phyloP scores from a whole-genome alignment of 2,113 vertebrate genomes.

The Ibidorhyncha struthersii region DNA sequence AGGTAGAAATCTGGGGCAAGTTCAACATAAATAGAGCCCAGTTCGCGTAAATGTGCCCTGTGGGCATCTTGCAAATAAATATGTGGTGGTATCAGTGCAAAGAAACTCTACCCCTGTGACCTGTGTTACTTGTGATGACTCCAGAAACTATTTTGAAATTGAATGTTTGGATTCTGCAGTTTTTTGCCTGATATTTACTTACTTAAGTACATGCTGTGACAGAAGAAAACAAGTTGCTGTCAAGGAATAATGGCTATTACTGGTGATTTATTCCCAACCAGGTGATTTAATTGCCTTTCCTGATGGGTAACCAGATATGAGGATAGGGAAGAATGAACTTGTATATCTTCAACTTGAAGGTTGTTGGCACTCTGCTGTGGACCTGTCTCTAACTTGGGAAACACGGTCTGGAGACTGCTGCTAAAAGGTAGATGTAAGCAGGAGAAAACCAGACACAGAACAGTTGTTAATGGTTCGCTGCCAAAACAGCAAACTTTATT shows the following conservation, averaged over 20 bases:
- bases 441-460: constrained; percentile 28
- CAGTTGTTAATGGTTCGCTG: not conserved
- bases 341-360: not conserved
- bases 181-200: not conserved
- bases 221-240: not conserved
- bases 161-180: not conserved
- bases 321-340: not conserved
- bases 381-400: not conserved
- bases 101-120: not conserved
- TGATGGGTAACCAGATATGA: not conserved
- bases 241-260: not conserved
- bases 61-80: not conserved
- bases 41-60: not conserved
- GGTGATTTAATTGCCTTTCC: constrained; percentile 1
- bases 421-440: not conserved
- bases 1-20: not conserved
- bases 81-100: not conserved
- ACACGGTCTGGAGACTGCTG: not conserved
- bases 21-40: not conserved
- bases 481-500: constrained; percentile 53
- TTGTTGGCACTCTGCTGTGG: not conserved
- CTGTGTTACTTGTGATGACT: not conserved
- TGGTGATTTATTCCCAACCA: not conserved
- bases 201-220: not conserved
- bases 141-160: not conserved